These are phyloP conservation scores for Bombus sibiricus DNA, from an alignment of 1,140 invertebrate genomes.

Conservation along the genomic window DNA sequence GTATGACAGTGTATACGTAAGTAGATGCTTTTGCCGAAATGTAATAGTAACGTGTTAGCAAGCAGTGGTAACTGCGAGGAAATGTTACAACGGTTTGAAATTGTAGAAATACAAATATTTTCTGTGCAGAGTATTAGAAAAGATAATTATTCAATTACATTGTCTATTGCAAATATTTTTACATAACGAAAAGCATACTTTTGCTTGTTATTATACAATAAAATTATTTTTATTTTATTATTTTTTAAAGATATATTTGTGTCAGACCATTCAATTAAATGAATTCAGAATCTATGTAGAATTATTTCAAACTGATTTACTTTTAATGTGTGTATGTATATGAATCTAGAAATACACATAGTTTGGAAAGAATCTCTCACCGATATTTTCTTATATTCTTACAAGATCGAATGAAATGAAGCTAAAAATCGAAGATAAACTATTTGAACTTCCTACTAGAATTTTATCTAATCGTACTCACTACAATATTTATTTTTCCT, in stretches of 20 bases:
- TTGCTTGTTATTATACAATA: too few relatives aligned
- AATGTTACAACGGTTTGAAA: not conserved
- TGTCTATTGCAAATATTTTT: too few relatives aligned
- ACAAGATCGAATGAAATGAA: not conserved
- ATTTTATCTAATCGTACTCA: not conserved
- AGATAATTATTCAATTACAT: not conserved
- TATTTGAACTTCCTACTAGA: not conserved
- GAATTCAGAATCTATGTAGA: too few relatives aligned
- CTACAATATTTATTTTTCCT: not conserved
- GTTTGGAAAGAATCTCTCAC: too few relatives aligned
- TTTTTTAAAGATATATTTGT: too few relatives aligned
- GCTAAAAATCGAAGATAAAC: not conserved
- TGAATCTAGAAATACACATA: too few relatives aligned
- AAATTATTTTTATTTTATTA: too few relatives aligned
- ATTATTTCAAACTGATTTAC: too few relatives aligned
- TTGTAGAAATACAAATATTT: not conserved
- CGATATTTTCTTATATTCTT: too few relatives aligned
- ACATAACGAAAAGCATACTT: too few relatives aligned
- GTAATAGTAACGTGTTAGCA: not conserved
- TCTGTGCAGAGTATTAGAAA: not conserved
- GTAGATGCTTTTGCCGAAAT: not conserved
- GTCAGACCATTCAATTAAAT: too few relatives aligned
- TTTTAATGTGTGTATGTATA: too few relatives aligned
- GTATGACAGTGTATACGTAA: not conserved
- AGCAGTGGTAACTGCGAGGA: not conserved